A percentile compares a stretch with the other conserved stretches of the same genome.
Evolutionary conservation across 2,113 vertebrate genomes (phyloP).

Genomic region (Phyllostomus hastatus): DNA sequence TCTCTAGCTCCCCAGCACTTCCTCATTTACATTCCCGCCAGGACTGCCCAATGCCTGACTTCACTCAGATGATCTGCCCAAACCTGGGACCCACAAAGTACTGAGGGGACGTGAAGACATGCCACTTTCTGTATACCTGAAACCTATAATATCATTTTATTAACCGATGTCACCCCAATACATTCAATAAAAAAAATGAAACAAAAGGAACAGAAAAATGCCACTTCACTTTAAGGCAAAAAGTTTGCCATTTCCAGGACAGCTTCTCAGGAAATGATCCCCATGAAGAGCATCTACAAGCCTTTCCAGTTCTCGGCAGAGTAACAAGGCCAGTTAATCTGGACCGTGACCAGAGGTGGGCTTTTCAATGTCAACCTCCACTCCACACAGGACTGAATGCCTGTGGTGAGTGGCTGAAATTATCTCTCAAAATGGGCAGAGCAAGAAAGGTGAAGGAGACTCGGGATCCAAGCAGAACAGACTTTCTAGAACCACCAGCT

Average conservation of each 20-base stretch:
- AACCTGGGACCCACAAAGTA: no score
- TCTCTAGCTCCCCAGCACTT: no score
- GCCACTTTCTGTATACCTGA: not conserved
- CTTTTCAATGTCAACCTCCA: fast-evolving
- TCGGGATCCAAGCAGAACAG: fast-evolving
- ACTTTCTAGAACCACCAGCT: not conserved
- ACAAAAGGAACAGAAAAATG: not conserved
- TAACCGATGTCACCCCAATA: not conserved
- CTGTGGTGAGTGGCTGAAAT: fast-evolving
- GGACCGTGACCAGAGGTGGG: no score
- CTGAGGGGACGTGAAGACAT: not conserved
- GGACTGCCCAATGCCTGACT: fast-evolving
- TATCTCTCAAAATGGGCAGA: fast-evolving
- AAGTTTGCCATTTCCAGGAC: not conserved
- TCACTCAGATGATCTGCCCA: no score
- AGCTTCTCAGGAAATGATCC: not conserved
- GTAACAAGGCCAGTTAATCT: fast-evolving
- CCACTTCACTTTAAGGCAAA: no score
- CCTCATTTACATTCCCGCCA: no score
- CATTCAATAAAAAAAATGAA: not conserved
- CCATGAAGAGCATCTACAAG: fast-evolving
- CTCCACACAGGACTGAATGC: fast-evolving
- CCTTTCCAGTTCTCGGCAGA: not conserved
- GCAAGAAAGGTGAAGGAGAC: fast-evolving
- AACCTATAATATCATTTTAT: not conserved